These are phyloP conservation scores for Caenorhabditis panamensis DNA, from an alignment of 2,888 invertebrate species.

Conservation along the genomic window DNA sequence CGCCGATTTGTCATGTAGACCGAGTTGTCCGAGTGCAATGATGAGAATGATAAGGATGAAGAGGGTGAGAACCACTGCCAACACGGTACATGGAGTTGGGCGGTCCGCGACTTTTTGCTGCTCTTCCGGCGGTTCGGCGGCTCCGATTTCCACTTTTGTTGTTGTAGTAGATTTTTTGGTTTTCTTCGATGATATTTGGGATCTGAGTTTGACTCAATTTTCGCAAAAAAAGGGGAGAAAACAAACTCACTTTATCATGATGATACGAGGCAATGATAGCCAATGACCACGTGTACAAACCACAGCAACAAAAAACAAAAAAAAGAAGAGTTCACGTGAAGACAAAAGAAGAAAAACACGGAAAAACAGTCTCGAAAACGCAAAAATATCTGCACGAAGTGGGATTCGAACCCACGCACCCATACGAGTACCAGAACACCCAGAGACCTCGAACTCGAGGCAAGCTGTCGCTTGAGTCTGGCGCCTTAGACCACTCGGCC, in stretches of 20 bases:
- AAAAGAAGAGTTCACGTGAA: background rate
- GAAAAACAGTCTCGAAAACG: too few relatives aligned
- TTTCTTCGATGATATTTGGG: background rate
- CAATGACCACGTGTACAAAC: background rate
- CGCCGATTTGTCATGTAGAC: constrained; percentile 28
- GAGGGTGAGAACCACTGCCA: constrained; percentile 31
- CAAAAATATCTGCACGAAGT: constrained; percentile 68
- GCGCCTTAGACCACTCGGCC: constrained; percentile 82
- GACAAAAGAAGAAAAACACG: background rate
- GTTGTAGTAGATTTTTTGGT: background rate
- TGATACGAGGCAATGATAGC: too few relatives aligned
- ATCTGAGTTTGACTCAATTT: background rate
- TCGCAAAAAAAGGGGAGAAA: background rate
- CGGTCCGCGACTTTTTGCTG: constrained; percentile 21
- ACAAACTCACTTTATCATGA: background rate
- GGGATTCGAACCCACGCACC: constrained; percentile 77
- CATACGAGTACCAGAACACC: constrained; percentile 74
- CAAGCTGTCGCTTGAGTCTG: constrained; percentile 81
- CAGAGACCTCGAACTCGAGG: constrained; percentile 62
- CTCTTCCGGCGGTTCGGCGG: constrained; percentile 25
- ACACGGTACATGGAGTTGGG: constrained; percentile 28
- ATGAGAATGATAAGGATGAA: constrained; percentile 38
- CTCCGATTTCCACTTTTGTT: background rate
- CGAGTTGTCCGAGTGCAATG: constrained; percentile 31
- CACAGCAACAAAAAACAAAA: background rate